Evolutionary conservation across 2,888 invertebrate species (phyloP).

Genomic region (Auanema freiburgensis): DNA sequence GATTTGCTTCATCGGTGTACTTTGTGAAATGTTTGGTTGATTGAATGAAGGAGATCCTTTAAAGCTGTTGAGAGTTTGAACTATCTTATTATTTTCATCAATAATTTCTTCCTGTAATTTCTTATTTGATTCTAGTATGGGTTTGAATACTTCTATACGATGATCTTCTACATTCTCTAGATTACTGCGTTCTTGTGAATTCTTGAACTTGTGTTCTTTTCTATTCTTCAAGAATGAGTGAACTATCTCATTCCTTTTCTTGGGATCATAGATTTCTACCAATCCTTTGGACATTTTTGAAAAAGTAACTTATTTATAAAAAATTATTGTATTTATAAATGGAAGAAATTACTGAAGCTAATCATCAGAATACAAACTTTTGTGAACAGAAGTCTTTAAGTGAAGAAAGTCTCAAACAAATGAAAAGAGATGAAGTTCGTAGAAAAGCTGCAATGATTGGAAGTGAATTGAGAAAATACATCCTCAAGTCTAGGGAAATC

Average conservation of each 20-base stretch:
- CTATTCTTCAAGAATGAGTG: conserved; percentile 8
- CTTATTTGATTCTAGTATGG: conserved; percentile 43
- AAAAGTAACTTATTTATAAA: conserved; percentile 14
- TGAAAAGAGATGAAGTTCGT: conserved; percentile 32
- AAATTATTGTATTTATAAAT: conserved; percentile 26
- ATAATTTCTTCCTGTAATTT: conserved; percentile 45
- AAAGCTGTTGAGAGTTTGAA: too few species aligned
- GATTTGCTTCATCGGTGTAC: conserved; percentile 20
- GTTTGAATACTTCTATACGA: conserved; percentile 44
- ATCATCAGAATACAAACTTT: conserved; percentile 10
- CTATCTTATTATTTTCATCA: conserved; percentile 46
- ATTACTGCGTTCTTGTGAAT: conserved; percentile 17
- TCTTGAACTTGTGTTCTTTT: conserved; percentile 13
- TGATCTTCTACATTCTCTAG: conserved; percentile 40
- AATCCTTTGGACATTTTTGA: conserved; percentile 13
- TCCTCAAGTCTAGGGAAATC: conserved; percentile 23
- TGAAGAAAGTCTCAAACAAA: conserved; percentile 27
- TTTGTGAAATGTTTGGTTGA: conserved; percentile 15
- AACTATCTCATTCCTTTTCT: conserved; percentile 13
- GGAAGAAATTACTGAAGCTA: conserved; percentile 25
- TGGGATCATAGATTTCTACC: conserved; percentile 16
- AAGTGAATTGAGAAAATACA: conserved; percentile 27
- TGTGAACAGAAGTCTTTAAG: conserved; percentile 15
- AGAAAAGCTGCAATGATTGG: conserved; percentile 25
- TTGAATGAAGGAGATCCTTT: conserved; percentile 11